phyloP scores from a whole-genome alignment of 2,113 vertebrate species.

The Charina bottae region DNA sequence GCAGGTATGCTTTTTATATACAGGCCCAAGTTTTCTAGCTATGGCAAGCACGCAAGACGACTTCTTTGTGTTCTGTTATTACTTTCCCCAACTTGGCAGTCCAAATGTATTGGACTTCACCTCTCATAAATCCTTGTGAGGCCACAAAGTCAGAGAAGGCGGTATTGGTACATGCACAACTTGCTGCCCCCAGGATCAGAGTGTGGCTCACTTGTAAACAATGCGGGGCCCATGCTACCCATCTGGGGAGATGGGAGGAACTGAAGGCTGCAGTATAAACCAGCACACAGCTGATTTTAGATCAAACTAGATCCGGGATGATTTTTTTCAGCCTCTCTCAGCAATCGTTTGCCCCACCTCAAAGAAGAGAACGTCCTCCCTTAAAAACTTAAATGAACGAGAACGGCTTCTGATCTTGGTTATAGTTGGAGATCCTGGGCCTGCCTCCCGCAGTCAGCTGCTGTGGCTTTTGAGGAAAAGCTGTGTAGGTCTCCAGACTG shows the following conservation, averaged over 20 bases:
- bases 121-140: too few relatives aligned
- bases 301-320: slow-evolving; percentile 3
- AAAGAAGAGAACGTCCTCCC: slow-evolving; percentile 30
- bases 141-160: too few relatives aligned
- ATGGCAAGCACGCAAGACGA: too few relatives aligned
- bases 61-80: too few relatives aligned
- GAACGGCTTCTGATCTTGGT: slow-evolving; percentile 1
- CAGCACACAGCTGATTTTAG: neutral
- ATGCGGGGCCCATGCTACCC: neutral
- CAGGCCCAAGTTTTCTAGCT: too few relatives aligned
- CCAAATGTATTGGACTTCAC: too few relatives aligned
- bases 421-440: slow-evolving; percentile 29
- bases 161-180: fast-evolving
- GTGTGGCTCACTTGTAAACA: fast-evolving
- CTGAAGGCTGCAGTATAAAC: fast-evolving
- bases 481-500: neutral
- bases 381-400: slow-evolving; percentile 25
- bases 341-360: slow-evolving; percentile 44
- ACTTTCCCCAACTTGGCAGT: too few relatives aligned
- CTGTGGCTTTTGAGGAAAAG: slow-evolving; percentile 12
- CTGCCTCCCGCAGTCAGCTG: neutral
- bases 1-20: too few relatives aligned
- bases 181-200: neutral
- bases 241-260: neutral
- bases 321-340: slow-evolving; percentile 20